Evolutionary conservation across 2,797 vertebrate species (phyloP).

Genomic region (Xiphorhynchus erythropygius): DNA sequence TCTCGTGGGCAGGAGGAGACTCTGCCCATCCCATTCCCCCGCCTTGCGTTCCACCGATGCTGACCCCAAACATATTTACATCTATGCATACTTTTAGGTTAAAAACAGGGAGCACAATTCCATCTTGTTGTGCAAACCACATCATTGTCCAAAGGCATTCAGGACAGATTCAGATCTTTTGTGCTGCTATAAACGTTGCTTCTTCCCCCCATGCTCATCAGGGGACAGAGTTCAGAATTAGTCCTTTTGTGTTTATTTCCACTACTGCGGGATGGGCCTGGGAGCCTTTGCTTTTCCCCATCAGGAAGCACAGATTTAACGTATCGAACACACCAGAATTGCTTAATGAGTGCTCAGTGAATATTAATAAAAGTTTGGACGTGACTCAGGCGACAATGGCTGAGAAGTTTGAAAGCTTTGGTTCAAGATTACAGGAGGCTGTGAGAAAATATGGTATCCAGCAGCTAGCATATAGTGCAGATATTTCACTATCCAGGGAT

Average conservation of each 20-base stretch:
- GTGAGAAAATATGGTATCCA: slow-evolving; percentile 72
- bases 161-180: background rate
- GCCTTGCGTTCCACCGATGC: rapidly evolving
- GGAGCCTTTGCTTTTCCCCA: slow-evolving; percentile 60
- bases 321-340: slow-evolving; percentile 63
- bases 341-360: slow-evolving; percentile 65
- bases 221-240: background rate
- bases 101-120: background rate
- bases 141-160: background rate
- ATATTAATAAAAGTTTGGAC: slow-evolving; percentile 75
- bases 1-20: background rate
- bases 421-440: slow-evolving; percentile 73
- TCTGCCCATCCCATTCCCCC: background rate
- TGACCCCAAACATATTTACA: background rate
- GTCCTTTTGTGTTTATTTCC: slow-evolving; percentile 43
- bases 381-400: slow-evolving; percentile 57
- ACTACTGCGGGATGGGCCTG: background rate
- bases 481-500: slow-evolving; percentile 80
- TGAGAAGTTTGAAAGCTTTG: slow-evolving; percentile 75
- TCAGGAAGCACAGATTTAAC: slow-evolving; percentile 67
- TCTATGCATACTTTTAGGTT: background rate
- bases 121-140: background rate
- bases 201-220: background rate
- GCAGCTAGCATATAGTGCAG: slow-evolving; percentile 72
- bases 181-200: background rate